phyloP scores from a whole-genome alignment of 2,888 invertebrate species.

The Acholoe squamosa region DNA sequence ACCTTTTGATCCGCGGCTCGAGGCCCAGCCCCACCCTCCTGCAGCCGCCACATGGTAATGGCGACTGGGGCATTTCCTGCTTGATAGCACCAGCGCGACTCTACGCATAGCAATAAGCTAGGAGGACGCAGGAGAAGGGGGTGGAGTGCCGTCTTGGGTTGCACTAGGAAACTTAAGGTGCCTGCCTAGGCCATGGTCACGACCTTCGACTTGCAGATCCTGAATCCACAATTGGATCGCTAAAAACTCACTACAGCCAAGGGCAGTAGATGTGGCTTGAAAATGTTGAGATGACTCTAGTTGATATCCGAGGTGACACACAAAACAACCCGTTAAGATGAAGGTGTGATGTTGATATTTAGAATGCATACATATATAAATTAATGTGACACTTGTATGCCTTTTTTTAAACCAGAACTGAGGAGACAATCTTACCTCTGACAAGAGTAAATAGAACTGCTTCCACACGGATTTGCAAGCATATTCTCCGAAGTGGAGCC shows the following conservation, averaged over 20 bases:
- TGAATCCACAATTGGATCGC: slow-evolving; percentile 9
- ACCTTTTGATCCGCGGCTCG: slow-evolving; percentile 41
- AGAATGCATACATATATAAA: too few relatives aligned
- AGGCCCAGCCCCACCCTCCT: background rate
- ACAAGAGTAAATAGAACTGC: slow-evolving; percentile 68
- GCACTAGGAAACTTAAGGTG: background rate
- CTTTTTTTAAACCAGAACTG: background rate
- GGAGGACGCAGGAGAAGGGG: background rate
- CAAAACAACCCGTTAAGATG: too few relatives aligned
- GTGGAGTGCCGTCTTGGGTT: background rate
- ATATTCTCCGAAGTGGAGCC: slow-evolving; percentile 64
- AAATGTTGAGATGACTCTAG: background rate
- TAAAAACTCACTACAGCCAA: background rate
- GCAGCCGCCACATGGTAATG: background rate
- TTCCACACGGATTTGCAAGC: slow-evolving; percentile 68
- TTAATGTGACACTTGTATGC: too few relatives aligned
- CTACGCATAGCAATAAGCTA: slow-evolving; percentile 27
- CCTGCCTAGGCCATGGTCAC: background rate
- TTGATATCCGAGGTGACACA: too few relatives aligned
- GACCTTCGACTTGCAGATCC: background rate
- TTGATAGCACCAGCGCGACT: background rate
- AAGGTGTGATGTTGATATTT: too few relatives aligned
- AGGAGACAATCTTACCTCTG: slow-evolving; percentile 65
- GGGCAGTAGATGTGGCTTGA: background rate
- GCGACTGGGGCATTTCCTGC: slow-evolving; percentile 39